Conservation (phyloP, 2,888 invertebrate species). For the Tachina fera region DNA sequence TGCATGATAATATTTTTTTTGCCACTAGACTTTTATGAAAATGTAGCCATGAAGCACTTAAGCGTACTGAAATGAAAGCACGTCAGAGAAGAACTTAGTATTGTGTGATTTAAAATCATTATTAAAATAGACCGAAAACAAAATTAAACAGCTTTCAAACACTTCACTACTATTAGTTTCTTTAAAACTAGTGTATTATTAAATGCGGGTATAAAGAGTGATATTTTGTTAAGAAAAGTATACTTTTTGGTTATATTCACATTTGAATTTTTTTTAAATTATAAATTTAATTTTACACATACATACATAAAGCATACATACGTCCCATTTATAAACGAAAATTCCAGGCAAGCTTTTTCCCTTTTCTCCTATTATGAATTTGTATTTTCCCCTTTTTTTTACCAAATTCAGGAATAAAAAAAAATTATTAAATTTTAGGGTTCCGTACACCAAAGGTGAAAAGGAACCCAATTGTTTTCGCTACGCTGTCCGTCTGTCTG, state of each 20-base stretch:
- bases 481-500: too few relatives aligned
- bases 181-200: slow-evolving; percentile 26
- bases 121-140: slow-evolving; percentile 25
- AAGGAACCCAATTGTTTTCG: too few relatives aligned
- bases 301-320: too few relatives aligned
- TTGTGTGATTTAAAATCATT: slow-evolving; percentile 54
- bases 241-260: background rate
- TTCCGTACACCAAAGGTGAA: too few relatives aligned
- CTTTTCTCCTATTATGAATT: too few relatives aligned
- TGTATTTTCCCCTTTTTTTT: too few relatives aligned
- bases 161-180: slow-evolving; percentile 37
- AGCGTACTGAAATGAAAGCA: slow-evolving; percentile 35
- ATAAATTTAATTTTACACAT: too few relatives aligned
- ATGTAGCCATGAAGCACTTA: slow-evolving; percentile 40
- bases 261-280: too few relatives aligned
- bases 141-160: slow-evolving; percentile 31
- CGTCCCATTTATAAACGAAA: background rate
- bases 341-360: too few relatives aligned
- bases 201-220: background rate
- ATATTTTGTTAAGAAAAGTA: slow-evolving; percentile 10
- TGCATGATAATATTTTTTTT: slow-evolving; percentile 24
- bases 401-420: too few relatives aligned
- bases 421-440: too few relatives aligned
- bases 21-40: slow-evolving; percentile 52
- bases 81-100: slow-evolving; percentile 24